Base-by-base conservation (phyloP, 2,888 invertebrate genomes). In the Caenorhabditis afra region DNA sequence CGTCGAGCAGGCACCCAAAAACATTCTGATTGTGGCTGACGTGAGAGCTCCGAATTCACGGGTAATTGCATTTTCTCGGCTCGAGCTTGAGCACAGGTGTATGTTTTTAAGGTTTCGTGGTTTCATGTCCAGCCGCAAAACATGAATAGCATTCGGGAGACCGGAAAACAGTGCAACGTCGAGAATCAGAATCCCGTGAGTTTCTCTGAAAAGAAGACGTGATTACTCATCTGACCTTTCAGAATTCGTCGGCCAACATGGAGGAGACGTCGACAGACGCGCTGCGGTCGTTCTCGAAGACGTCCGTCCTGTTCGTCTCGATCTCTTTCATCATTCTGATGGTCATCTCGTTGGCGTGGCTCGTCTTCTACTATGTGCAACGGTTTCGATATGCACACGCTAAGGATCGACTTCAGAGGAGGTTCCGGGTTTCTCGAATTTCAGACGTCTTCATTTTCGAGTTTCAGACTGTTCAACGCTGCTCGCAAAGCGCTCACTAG, bases 341-440 rank as follows among this genome's bases (percentile, higher is more conserved):
- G 84, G 84, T 83, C 50, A 96, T 96, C 84, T 96, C 96, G 1
- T 92, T 96, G 87, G 95, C 96, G 22, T 97, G 96, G 96, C 93
- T 97, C 49, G 94, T 96, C 78, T 96, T 96, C 92, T 97, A 97
- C 92, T 97, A 97, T 91, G 94, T 97, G 64, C 96, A 97, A 92
- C 93, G 96, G 85, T 96, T 96, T 92, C 93, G 96, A 78, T 96
- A 96, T 91, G 94, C 96, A 79, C 95, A 96, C 91, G 96, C 96
- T 76, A 97, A 96, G 92, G 96, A 97, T 91, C 93, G 95, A 90
- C 93, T 97, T 84, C 95, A 95, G 90, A 95, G 96, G 89, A 91
- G 92, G 91, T 81, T n/a, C 53, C n/a, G n/a, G 22, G 39, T 55
- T 12, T 35, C 8, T 11, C 20, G 37, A n/a, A 71, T 39, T 53